Percentiles rank a stretch among this genome's conserved stretches.
These are phyloP conservation scores for Ganaspis sp. DNA, from an alignment of 1,140 invertebrate species.

Conservation along the genomic window DNA sequence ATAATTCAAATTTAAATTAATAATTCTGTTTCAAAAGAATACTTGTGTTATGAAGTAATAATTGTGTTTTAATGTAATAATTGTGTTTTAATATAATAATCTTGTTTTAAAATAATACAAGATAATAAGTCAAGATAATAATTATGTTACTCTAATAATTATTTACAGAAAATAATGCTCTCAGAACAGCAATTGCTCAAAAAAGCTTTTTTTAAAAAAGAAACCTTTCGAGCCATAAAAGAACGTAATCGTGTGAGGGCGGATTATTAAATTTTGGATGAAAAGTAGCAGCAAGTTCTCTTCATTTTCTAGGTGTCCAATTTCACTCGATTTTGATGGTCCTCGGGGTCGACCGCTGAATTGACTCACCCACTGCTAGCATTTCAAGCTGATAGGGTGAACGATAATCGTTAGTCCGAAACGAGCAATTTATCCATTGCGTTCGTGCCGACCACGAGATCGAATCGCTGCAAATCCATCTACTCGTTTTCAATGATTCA, in stretches of 20 bases:
- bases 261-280: constrained; percentile 8
- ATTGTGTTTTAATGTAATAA: no score
- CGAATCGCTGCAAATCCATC: constrained; percentile 28
- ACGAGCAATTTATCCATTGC: constrained; percentile 29
- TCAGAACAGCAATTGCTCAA: no score
- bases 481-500: constrained; percentile 17
- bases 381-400: constrained; percentile 24
- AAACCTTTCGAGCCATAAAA: background rate
- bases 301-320: constrained; percentile 10
- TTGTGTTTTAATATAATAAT: no score
- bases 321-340: constrained; percentile 17
- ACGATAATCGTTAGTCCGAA: constrained; percentile 21
- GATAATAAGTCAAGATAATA: no score
- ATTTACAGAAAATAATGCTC: no score
- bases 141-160: no score
- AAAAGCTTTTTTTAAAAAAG: no score
- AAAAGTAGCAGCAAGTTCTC: background rate
- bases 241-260: background rate
- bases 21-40: no score
- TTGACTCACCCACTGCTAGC: constrained; percentile 19
- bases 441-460: constrained; percentile 23
- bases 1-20: no score
- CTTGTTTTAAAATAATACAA: no score
- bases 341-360: constrained; percentile 3
- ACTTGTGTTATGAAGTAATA: no score